Conservation (phyloP, 1,140 invertebrate genomes). For the Drosophila littoralis region DNA sequence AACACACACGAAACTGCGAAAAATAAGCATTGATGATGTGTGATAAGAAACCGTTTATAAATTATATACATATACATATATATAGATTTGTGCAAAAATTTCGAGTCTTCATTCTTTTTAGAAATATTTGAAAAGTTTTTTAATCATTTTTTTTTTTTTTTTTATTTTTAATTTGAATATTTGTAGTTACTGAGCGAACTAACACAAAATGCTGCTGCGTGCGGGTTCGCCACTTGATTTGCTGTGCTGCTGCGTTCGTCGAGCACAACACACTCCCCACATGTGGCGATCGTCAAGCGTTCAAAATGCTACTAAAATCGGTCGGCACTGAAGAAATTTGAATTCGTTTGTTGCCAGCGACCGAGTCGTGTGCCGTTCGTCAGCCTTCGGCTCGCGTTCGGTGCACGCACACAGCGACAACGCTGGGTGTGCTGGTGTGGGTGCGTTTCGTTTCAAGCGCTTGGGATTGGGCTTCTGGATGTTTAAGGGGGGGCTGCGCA, state of each 20-base stretch:
- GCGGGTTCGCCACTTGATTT: conserved; percentile 62
- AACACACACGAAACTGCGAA: conserved; percentile 78
- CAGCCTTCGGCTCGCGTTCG: conserved; percentile 27
- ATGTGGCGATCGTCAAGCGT: conserved; percentile 84
- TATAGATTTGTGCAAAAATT: conserved; percentile 8
- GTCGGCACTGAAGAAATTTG: conserved; percentile 67
- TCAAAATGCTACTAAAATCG: conserved; percentile 84
- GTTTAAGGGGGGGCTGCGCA: conserved; percentile 13
- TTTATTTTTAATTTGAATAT: background rate
- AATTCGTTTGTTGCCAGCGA: conserved; percentile 55
- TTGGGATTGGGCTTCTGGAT: background rate
- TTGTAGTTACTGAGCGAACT: conserved; percentile 42
- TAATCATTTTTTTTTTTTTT: conserved; percentile 1
- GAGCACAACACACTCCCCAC: conserved; percentile 82
- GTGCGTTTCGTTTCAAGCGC: conserved; percentile 14
- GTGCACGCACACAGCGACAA: conserved; percentile 38
- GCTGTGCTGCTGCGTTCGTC: conserved; percentile 78
- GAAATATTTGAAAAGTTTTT: background rate
- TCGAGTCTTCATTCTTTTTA: background rate
- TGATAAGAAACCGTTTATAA: conserved; percentile 14
- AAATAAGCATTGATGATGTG: conserved; percentile 41
- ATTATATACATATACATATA: conserved; percentile 7
- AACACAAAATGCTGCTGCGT: conserved; percentile 55
- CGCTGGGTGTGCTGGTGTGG: conserved; percentile 10
- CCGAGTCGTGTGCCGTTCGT: conserved; percentile 13